Evolutionary conservation across 2,113 vertebrate species (phyloP).

Genomic region (Ploceus nigricollis): DNA sequence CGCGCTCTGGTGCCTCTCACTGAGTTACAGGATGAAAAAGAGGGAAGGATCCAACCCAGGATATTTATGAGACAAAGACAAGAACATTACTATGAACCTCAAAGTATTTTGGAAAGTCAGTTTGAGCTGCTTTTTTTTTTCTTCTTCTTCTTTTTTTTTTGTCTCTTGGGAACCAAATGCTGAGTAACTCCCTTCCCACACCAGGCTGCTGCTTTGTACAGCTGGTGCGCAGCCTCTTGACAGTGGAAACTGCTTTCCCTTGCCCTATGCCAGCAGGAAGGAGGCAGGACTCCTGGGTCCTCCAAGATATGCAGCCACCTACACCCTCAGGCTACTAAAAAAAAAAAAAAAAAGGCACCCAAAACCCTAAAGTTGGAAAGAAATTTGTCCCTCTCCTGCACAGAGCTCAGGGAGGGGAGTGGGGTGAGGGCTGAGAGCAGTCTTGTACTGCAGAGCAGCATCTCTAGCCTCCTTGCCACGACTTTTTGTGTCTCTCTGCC

Average conservation of each 20-base stretch:
- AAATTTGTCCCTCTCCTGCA: neutral
- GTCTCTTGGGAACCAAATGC: constrained; percentile 7
- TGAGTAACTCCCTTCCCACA: constrained; percentile 53
- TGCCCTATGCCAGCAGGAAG: neutral
- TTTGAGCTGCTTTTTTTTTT: neutral
- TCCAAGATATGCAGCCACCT: neutral
- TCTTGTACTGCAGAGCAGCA: rapidly evolving
- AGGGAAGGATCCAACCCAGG: constrained; percentile 5
- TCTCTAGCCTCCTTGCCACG: rapidly evolving
- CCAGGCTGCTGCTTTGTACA: neutral
- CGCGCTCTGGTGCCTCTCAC: neutral
- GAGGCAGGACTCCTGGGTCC: neutral
- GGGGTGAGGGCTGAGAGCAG: neutral
- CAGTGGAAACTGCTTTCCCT: constrained; percentile 37
- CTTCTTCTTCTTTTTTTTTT: neutral
- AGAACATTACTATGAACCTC: constrained; percentile 4
- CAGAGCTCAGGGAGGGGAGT: neutral
- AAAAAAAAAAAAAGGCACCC: neutral
- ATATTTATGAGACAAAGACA: neutral
- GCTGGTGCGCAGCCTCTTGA: neutral
- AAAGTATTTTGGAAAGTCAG: constrained; percentile 42
- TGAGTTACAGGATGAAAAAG: neutral
- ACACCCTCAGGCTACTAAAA: neutral
- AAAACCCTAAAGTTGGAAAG: neutral
- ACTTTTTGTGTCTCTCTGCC: neutral